Percentiles rank a stretch among this genome's conserved stretches.
Conservation (phyloP, 2,797 vertebrate species). For the Phoebastria nigripes region DNA sequence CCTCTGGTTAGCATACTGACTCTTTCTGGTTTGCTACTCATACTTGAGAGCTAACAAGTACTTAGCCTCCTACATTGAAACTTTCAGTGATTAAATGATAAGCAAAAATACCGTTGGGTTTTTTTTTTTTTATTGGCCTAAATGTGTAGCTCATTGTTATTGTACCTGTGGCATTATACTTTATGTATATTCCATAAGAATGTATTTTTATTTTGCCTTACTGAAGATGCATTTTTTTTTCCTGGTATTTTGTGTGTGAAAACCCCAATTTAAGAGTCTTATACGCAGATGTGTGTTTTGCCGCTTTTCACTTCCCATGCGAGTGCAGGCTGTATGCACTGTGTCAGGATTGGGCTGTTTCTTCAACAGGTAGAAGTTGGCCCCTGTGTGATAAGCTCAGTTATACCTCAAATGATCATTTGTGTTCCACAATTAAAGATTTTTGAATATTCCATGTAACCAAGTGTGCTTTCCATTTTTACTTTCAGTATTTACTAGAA, state of each 20-base stretch:
- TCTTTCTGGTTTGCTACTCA: background rate
- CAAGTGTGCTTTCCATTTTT: background rate
- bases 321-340: background rate
- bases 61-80: background rate
- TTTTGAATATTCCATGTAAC: background rate
- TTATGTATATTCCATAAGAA: background rate
- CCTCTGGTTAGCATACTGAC: background rate
- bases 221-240: background rate
- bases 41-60: background rate
- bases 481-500: conserved; percentile 92
- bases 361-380: background rate
- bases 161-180: background rate
- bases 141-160: background rate
- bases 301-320: background rate
- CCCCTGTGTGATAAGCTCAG: accelerated
- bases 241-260: background rate
- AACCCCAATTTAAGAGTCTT: background rate
- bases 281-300: background rate
- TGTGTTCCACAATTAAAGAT: background rate
- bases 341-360: background rate
- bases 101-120: background rate
- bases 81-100: background rate
- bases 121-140: background rate
- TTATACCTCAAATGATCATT: background rate
- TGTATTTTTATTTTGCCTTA: background rate